Evolutionary conservation across 2,113 vertebrate genomes (phyloP), one percentile per base, ranked within the genome.

Genomic region (Corvus hawaiiensis): DNA sequence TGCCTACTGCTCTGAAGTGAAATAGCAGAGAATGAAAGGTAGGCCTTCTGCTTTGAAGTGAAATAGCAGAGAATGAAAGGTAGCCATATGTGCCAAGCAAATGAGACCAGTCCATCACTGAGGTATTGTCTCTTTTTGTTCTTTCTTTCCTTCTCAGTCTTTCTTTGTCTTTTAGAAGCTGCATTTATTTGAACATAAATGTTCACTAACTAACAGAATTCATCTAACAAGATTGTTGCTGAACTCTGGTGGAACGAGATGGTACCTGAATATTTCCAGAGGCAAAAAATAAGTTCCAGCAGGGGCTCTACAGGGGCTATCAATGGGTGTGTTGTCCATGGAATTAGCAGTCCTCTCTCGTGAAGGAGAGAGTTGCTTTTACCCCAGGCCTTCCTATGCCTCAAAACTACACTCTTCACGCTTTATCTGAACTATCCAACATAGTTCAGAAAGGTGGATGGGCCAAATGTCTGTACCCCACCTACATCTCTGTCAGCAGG

Each of bases 11-110:
- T 89, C 32, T 75, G 76, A 71, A 71, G 43, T 30, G 24, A 23
- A 80, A 28, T 30, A 71, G 16, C 24, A 88, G 21, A 77, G 32
- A 69, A 75, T 74, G 51, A 83, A 59, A 92, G 23, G 6, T 39
- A 58, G 27, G 35, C 10, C 15, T 76, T 18, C 30, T 66, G 41
- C 55, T 89, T 43, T 81, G 75, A 67, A 67, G 61, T 32, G 14
- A 18, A 84, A 21, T n/a, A 80, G 12, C n/a, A 79, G 27, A 83
- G 16, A 72, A 81, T n/a, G 54, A 86, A 55, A 90, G 18, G 9
- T 22, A 80, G 32, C 8, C 10, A 6, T 52, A 13, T 22, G 18
- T 0, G 0, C 11, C 48, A 63, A 63, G 10, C 1, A 72, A 86
- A 46, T 44, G 19, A 78, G 20, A 24, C 21, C 18, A 64, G 21